Evolutionary conservation across 1,140 invertebrate species (phyloP).

Genomic region (Hirudo medicinalis): DNA sequence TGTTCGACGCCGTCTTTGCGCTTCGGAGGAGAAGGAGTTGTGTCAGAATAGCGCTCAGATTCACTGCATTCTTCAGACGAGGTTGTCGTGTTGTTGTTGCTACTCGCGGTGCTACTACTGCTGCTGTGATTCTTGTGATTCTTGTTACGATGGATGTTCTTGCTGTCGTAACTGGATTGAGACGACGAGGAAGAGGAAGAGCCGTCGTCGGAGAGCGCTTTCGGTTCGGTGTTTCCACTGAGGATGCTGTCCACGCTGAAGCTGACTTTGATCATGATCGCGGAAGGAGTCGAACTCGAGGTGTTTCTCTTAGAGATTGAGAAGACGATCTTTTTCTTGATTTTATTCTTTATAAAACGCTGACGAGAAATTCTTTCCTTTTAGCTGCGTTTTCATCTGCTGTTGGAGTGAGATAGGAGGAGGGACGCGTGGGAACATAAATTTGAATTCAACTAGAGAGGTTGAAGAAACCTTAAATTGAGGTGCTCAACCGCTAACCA

Average conservation of each 20-base stretch:
- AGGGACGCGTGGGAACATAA: too few species aligned
- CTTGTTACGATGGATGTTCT: neutral
- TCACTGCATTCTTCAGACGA: neutral
- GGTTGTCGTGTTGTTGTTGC: neutral
- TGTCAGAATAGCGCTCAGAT: neutral
- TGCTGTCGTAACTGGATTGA: neutral
- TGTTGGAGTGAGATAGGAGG: too few species aligned
- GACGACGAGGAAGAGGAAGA: neutral
- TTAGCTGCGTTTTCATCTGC: too few species aligned
- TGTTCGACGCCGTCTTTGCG: neutral
- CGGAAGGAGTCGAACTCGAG: neutral
- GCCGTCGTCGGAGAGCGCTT: neutral
- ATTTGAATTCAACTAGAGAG: too few species aligned
- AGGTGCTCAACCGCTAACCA: too few species aligned
- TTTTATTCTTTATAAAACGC: too few species aligned
- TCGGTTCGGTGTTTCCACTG: neutral
- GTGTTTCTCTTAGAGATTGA: neutral
- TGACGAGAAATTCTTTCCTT: too few species aligned
- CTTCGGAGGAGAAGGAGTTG: neutral
- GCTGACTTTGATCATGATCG: constrained; percentile 2
- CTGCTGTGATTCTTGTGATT: constrained; percentile 1
- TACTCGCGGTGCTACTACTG: neutral
- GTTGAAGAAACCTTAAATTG: too few species aligned
- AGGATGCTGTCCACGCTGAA: constrained; percentile 7
- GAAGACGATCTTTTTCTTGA: neutral